Conservation (phyloP, 2,888 invertebrate species). For the Hermaeophaga mercurialis region DNA sequence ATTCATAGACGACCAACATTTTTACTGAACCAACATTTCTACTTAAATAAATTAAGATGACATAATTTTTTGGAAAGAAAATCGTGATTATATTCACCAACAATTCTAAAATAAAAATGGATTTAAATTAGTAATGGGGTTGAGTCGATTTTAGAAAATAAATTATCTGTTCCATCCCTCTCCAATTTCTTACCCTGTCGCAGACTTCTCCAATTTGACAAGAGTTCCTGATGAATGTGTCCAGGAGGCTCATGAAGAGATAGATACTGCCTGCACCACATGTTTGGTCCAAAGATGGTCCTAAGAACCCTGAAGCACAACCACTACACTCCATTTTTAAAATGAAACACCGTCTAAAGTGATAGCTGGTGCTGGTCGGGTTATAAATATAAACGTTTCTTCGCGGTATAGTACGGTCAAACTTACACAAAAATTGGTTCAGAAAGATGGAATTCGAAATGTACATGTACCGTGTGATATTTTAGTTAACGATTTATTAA, state of each 20-base stretch:
- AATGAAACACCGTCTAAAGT: conserved; percentile 1
- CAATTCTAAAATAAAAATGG: no score
- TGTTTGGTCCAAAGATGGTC: conserved; percentile 61
- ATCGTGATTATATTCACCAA: no score
- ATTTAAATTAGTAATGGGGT: no score
- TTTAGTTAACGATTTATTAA: no score
- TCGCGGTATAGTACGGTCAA: conserved; percentile 13
- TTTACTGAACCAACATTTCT: no score
- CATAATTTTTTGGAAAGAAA: no score
- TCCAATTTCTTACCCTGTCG: conserved; percentile 57
- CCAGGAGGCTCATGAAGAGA: conserved; percentile 69
- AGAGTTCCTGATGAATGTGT: conserved; percentile 65
- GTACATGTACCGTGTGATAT: no score
- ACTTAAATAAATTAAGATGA: no score
- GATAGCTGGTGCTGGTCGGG: conserved; percentile 22
- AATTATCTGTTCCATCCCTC: not conserved
- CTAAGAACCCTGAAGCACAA: conserved; percentile 61
- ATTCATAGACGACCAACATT: no score
- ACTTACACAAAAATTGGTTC: no score
- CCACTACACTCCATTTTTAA: conserved; percentile 61
- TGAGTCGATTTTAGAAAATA: no score
- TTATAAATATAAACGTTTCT: conserved; percentile 27
- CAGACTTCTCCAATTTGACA: conserved; percentile 66
- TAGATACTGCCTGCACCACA: conserved; percentile 67
- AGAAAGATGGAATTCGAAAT: no score